A percentile compares a stretch with the other conserved stretches of the same genome.
These are phyloP conservation scores for Thinocorus orbignyianus DNA, from an alignment of 2,113 vertebrate genomes.

Conservation along the genomic window DNA sequence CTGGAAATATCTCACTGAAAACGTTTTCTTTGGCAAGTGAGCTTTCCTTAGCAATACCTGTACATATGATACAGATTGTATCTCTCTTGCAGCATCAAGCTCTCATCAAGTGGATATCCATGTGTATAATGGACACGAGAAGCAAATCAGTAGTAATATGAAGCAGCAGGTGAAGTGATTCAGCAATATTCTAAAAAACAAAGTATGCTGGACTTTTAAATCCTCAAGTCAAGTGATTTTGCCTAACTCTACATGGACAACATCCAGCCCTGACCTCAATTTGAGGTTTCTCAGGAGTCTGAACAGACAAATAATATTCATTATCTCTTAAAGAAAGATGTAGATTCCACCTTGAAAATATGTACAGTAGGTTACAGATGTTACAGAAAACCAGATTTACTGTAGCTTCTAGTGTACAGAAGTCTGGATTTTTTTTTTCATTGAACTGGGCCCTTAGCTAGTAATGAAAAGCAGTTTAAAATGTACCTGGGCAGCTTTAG, in stretches of 20 bases:
- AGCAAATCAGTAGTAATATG: neutral
- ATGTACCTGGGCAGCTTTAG: constrained; percentile 47
- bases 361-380: neutral
- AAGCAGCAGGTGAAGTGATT: neutral
- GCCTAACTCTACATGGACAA: neutral
- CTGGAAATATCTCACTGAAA: neutral
- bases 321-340: neutral
- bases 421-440: constrained; percentile 3
- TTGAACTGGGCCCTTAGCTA: constrained; percentile 9
- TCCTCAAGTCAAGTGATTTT: neutral
- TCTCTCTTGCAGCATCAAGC: neutral
- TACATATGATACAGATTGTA: neutral
- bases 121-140: neutral
- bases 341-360: constrained; percentile 8
- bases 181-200: neutral
- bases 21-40: neutral
- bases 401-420: neutral
- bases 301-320: neutral
- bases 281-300: neutral
- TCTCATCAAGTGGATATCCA: neutral
- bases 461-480: constrained; percentile 59
- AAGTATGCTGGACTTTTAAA: neutral
- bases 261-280: neutral
- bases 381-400: constrained; percentile 46
- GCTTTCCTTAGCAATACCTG: neutral